Percentiles rank a stretch among this genome's conserved stretches.
Evolutionary conservation across 2,888 invertebrate genomes (phyloP).

Genomic region (Synanthedon andrenaeformis): DNA sequence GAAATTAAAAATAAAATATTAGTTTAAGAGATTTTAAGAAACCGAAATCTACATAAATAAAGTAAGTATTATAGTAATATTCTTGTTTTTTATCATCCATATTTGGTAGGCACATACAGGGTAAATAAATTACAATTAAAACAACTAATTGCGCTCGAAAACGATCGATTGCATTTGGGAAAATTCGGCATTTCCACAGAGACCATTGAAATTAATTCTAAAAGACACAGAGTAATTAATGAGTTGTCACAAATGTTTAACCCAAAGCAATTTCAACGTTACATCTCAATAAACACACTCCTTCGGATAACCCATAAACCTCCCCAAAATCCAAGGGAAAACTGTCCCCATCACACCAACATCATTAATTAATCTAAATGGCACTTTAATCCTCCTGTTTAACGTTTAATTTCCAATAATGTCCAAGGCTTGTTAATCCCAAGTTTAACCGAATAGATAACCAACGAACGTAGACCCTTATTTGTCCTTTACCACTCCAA

Average conservation of each 20-base stretch:
- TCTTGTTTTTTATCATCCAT: no score
- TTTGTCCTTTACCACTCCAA: slow-evolving; percentile 6
- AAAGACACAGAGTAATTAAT: no score
- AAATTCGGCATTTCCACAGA: no score
- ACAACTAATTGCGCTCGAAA: no score
- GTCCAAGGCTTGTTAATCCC: slow-evolving; percentile 20
- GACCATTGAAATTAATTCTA: no score
- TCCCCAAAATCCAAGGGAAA: slow-evolving; percentile 11
- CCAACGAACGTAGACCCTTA: slow-evolving; percentile 31
- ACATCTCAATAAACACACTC: slow-evolving; percentile 10
- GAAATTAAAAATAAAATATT: no score
- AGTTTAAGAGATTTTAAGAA: no score
- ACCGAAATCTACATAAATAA: no score
- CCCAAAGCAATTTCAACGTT: not conserved
- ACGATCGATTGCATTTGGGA: no score
- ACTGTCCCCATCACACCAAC: slow-evolving; percentile 6
- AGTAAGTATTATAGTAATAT: no score
- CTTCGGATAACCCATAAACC: slow-evolving; percentile 5
- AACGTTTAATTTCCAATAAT: slow-evolving; percentile 45
- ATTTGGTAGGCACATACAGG: no score
- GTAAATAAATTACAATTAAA: no score
- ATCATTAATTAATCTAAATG: slow-evolving; percentile 38
- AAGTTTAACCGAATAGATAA: slow-evolving; percentile 2
- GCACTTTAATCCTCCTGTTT: slow-evolving; percentile 33
- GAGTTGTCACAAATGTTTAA: not conserved